phyloP scores from a whole-genome alignment of 2,113 vertebrate genomes.

The Oreochromis spilurus region DNA sequence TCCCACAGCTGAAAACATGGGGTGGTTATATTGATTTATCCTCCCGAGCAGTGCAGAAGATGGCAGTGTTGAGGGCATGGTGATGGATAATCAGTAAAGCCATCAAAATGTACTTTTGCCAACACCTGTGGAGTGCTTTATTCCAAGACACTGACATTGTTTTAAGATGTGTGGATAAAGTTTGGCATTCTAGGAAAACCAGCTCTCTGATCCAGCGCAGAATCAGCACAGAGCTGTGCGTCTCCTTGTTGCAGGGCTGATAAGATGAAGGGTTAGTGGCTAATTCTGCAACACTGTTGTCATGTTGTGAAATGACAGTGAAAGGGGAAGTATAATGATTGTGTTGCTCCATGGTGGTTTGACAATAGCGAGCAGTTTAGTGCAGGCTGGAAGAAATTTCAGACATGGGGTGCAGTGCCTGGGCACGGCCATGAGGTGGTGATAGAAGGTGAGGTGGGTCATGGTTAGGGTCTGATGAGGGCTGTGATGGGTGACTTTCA shows the following conservation, averaged over 20 bases:
- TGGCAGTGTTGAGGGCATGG: not conserved
- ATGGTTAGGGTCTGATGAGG: not conserved
- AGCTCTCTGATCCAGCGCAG: not conserved
- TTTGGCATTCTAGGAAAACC: not conserved
- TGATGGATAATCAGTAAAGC: not conserved
- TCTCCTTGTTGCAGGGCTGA: not conserved
- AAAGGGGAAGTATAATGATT: not conserved
- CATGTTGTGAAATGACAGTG: fast-evolving
- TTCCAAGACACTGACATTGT: not conserved
- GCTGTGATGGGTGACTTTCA: not conserved
- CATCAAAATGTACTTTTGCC: not conserved
- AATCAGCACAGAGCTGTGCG: not conserved
- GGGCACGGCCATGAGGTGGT: fast-evolving
- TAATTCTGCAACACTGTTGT: not conserved
- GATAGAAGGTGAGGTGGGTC: not conserved
- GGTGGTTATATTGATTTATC: not conserved
- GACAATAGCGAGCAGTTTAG: not conserved
- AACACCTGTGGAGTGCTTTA: not conserved
- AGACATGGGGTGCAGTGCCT: not conserved
- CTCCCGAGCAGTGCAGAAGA: not conserved
- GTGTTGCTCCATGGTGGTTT: not conserved
- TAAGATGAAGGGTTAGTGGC: not conserved
- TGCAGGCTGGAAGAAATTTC: not conserved
- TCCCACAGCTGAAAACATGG: not conserved
- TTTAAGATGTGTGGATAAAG: not conserved